Base-by-base conservation (phyloP, 1,140 invertebrate species). In the Drosophila nikananu region DNA sequence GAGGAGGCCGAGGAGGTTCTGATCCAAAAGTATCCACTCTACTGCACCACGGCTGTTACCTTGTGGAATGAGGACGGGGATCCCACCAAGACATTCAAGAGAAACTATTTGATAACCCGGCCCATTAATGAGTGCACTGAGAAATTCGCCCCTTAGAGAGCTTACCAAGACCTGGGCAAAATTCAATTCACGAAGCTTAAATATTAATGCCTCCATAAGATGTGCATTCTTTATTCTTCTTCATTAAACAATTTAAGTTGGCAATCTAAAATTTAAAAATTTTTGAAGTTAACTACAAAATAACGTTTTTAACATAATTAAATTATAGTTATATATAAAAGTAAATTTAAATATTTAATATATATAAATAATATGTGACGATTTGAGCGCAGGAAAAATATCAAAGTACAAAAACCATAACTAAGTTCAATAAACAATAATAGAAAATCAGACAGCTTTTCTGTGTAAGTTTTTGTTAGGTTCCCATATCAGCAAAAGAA, bases 1-100 rank as follows among this genome's bases (percentile, higher is more conserved):
- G 77, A 77, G 23, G 91, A 78, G 35, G 60, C 51, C 9, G 81
- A 79, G 52, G 82, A 91, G n/a, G 48, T 54, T 13, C 58, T 91
- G 8, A 49, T 76, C n/a, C 80, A 76, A 52, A 87, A 89, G 39
- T 91, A 92, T 76, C 91, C 91, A 3, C 60, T 92, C 0, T 92
- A 92, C 44, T 89, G 91, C 23, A 92, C 91, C 6, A 77, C 76
- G 1, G 86, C 87, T 2, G 83, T 92, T 15, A 91, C 91, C 10
- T 0, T 86, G 0, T 92, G 82, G 80, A 92, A 92, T 58, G 61
- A 86, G 8, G 77, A 81, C 0, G 91, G 91, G n/a, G 91, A 92
- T 63, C 37, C 73, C 17, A 86, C 84, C 13, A 83, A 80, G 57
- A 92, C 80, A 0, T 92, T 92, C 7, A 86, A 75, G 55, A 81